These are phyloP conservation scores for Beris chalybata DNA, from an alignment of 2,888 invertebrate species.

Conservation along the genomic window DNA sequence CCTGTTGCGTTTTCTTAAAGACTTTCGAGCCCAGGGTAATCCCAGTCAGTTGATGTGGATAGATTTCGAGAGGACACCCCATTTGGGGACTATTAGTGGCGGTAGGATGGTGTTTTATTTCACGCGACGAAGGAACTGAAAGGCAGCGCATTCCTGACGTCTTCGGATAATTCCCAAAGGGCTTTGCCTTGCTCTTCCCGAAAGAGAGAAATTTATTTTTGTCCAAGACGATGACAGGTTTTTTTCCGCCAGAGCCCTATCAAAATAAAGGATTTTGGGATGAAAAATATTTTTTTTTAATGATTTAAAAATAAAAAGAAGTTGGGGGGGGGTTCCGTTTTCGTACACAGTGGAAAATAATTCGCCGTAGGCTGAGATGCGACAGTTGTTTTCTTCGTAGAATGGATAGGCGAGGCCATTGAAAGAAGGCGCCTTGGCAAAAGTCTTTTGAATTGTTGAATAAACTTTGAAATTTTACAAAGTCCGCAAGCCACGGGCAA, in stretches of 20 bases:
- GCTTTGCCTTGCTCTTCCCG: conserved; percentile 18
- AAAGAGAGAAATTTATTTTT: conserved; percentile 8
- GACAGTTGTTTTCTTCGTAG: conserved; percentile 6
- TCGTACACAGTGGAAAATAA: conserved; percentile 20
- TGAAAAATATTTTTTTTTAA: conserved; percentile 11
- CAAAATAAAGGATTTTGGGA: not conserved
- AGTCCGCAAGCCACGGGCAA: too few relatives aligned
- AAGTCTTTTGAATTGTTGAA: too few relatives aligned
- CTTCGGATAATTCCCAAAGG: conserved; percentile 26
- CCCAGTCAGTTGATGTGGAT: not conserved
- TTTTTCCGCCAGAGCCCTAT: not conserved
- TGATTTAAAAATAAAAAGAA: conserved; percentile 23
- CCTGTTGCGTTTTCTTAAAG: conserved; percentile 38
- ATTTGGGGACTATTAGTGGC: conserved; percentile 10
- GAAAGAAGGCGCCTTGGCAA: too few relatives aligned
- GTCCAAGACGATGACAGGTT: conserved; percentile 28
- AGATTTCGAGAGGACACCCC: conserved; percentile 1
- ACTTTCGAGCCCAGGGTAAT: conserved; percentile 14
- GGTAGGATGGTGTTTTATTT: conserved; percentile 14
- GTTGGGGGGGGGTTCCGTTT: conserved; percentile 13
- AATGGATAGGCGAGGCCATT: too few relatives aligned
- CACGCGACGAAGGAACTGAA: conserved; percentile 17
- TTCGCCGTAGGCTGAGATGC: conserved; percentile 19
- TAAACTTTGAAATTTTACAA: too few relatives aligned
- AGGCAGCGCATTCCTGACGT: conserved; percentile 23